Base-by-base conservation (phyloP, 2,113 vertebrate species). In the Entomyzon cyanotis region DNA sequence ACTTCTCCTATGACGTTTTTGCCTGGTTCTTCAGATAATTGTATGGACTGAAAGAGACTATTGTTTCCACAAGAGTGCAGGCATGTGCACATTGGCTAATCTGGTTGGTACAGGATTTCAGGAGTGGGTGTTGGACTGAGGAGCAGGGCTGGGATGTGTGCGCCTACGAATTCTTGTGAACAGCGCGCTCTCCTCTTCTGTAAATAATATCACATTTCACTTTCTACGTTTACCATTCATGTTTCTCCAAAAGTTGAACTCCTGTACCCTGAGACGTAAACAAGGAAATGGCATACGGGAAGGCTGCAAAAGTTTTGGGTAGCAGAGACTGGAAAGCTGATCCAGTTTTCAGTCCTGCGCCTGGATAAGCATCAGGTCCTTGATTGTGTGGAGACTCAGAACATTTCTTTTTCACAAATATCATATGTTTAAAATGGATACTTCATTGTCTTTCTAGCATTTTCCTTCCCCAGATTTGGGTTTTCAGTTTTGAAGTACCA, bases 1-100 rank as follows among this genome's bases (percentile, higher is more conserved):
- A 97, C 95, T 98, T 98, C 95, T 98, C 97, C 97, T 97, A 98
- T 98, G 97, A 98, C 93, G 94, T 97, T 97, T 97, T 92, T 35
- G 94, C 93, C 88, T 96, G 81, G 94, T 98, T 97, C 96, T 97
- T 97, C 96, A 96, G 94, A 95, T 97, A 93, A 97, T 86, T 96
- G 95, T 89, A 84, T 53, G 64, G 81, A 37, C 92, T 98, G 97
- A 98, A 98, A 98, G 98, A 97, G 94, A 25, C 95, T 97, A 98
- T 98, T 98, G 98, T 98, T 98, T 97, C 94, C 3, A 5, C 83
- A 87, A 94, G 93, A 97, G 95, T 53, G 21, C 58, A 84, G 92
- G 94, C 96, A 95, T 94, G 85, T 96, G 94, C 93, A 87, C 92
- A 87, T 96, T 42, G 6, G 85, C 87, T 96, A 80, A 96, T 97